Evolutionary conservation across 2,888 invertebrate species (phyloP), one percentile per base, ranked within the genome.

Genomic region (Trachelus tabidus): DNA sequence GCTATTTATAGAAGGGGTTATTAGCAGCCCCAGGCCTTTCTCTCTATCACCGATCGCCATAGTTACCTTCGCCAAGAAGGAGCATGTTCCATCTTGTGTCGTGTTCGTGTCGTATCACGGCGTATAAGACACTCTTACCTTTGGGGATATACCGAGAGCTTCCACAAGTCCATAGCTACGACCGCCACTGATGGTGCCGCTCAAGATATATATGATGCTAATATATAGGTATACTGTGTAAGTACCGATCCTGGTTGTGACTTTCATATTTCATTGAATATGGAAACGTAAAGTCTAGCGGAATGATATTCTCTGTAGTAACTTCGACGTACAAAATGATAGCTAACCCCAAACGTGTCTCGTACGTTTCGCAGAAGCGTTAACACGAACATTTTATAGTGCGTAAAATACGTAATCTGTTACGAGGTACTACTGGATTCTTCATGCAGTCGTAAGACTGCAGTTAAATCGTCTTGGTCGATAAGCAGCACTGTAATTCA

Each of bases 341-440:
- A 23, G 56, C 56, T 56, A 56, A 56, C 2, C 23, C 56, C 9
- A 23, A 56, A 23, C 9, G 9, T 56, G 56, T 0, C 6, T 56
- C 23, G 9, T 56, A 56, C 56, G 56, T 37, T 37, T 4, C 1
- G 12, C 37, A 37, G 37, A 15, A 37, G 15, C 15, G 40, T 56
- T 56, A 9, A 23, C 56, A 81, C 77, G 80, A 84, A 85, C 83
- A 84, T 85, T 85, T 85, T 80, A 81, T 80, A 79, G 77, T 34
- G 71, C 81, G 75, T 85, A 84, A 85, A 85, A 81, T 79, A 79
- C 79, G 35, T 71, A 82, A 82, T 56, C 56, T 56, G 56, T 56
- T 56, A 56, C 56, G 15, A 56, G 56, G 56, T 56, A 23, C 23
- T 56, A 56, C 56, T 23, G 56, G 23, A 23, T 56, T 6, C 23